Evolutionary conservation across 2,113 vertebrate genomes (phyloP).

Genomic region (Gnathonemus longibarbis): DNA sequence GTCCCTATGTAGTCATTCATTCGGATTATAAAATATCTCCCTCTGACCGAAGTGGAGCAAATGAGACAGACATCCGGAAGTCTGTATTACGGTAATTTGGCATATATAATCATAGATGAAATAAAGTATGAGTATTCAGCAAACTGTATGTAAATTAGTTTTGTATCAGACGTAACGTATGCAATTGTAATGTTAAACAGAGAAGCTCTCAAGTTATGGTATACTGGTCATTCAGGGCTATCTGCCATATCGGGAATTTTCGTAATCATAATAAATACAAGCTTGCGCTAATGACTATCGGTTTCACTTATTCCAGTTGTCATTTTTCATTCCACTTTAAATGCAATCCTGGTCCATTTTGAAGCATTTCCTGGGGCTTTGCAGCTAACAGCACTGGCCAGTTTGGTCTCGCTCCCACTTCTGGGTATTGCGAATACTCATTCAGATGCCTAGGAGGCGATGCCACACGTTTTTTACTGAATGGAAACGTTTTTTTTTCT

Average conservation of each 20-base stretch:
- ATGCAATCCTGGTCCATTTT: neutral
- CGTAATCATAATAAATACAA: neutral
- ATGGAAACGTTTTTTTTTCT: neutral
- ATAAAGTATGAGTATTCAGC: neutral
- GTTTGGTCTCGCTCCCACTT: neutral
- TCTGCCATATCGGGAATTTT: neutral
- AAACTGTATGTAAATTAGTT: neutral
- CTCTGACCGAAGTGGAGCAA: neutral
- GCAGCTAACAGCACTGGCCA: neutral
- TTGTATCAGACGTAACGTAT: neutral
- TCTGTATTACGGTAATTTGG: neutral
- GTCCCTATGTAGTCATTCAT: neutral
- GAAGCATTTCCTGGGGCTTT: neutral
- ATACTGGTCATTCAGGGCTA: neutral
- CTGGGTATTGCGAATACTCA: neutral
- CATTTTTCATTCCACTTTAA: neutral
- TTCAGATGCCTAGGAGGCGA: neutral
- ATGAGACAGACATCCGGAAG: neutral
- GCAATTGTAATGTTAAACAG: neutral
- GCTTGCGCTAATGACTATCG: neutral
- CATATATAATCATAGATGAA: neutral
- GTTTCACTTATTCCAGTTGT: neutral
- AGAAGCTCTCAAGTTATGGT: neutral
- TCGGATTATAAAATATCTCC: neutral
- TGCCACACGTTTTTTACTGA: neutral